phyloP scores from a whole-genome alignment of 2,888 invertebrate species.

The Eupsilia transversa region DNA sequence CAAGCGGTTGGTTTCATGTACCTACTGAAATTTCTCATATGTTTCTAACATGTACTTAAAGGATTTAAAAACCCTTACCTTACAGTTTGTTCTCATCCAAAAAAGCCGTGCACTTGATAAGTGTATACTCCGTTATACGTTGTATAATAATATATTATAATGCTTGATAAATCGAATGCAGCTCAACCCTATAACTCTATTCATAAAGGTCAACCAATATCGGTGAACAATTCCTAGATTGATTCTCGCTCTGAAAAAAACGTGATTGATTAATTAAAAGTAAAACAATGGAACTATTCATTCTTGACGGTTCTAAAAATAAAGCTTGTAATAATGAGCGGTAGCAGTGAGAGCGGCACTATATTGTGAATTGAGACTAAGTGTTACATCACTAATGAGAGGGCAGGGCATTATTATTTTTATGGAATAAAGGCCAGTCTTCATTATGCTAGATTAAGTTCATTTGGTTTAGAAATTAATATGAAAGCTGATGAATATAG shows the following conservation, averaged over 20 bases:
- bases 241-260: not conserved
- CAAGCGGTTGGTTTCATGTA: no score
- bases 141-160: no score
- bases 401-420: conserved; percentile 1
- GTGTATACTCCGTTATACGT: not conserved
- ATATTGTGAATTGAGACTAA: conserved; percentile 12
- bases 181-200: not conserved
- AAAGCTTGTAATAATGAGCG: no score
- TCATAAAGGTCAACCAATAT: not conserved
- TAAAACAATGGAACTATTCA: conserved; percentile 14
- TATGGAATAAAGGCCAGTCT: not conserved
- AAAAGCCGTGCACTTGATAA: no score
- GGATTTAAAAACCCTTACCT: no score
- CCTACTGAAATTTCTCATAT: no score
- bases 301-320: conserved; percentile 45
- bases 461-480: not conserved
- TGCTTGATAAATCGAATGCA: not conserved
- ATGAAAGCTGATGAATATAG: not conserved
- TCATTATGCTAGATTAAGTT: not conserved
- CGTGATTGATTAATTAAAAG: conserved; percentile 17
- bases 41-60: no score
- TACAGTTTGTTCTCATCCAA: no score
- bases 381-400: conserved; percentile 23
- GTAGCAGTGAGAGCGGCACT: not conserved
- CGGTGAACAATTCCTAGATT: not conserved